phyloP scores from a whole-genome alignment of 2,888 invertebrate genomes.

The Cremastobaeus sp. region DNA sequence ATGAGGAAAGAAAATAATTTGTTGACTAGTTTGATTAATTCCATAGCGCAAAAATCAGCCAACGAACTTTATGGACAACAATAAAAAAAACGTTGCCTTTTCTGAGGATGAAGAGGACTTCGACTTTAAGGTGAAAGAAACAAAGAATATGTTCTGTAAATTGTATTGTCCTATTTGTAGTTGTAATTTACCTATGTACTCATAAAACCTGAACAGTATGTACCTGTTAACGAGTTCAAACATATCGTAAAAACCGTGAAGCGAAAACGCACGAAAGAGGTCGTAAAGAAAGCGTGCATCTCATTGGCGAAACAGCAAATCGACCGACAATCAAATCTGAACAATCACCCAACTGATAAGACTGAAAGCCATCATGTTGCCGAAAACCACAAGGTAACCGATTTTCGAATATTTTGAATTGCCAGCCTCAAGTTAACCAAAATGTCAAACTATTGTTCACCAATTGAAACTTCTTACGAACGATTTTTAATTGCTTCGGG shows the following conservation, averaged over 20 bases:
- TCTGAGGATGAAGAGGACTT: slow-evolving; percentile 80
- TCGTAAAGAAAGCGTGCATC: slow-evolving; percentile 65
- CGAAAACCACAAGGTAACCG: slow-evolving; percentile 34
- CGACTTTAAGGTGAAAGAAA: slow-evolving; percentile 82
- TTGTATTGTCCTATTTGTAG: background rate
- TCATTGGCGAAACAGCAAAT: slow-evolving; percentile 67
- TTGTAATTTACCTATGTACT: background rate
- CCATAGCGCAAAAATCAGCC: slow-evolving; percentile 11
- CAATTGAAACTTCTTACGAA: no score
- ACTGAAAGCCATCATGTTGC: slow-evolving; percentile 9
- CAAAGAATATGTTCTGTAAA: background rate
- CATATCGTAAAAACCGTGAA: slow-evolving; percentile 70
- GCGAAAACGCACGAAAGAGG: slow-evolving; percentile 71
- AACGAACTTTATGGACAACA: slow-evolving; percentile 41
- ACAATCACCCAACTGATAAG: slow-evolving; percentile 13
- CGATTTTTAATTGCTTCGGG: no score
- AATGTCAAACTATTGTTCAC: no score
- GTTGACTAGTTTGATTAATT: background rate
- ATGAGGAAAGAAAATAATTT: no score
- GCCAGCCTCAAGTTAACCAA: no score
- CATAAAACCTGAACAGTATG: slow-evolving; percentile 66
- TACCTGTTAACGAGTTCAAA: slow-evolving; percentile 71
- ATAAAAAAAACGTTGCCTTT: slow-evolving; percentile 63
- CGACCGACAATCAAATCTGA: slow-evolving; percentile 30
- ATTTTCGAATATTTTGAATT: background rate